Evolutionary conservation across 2,113 vertebrate genomes (phyloP).

Genomic region (Hoplias malabaricus): DNA sequence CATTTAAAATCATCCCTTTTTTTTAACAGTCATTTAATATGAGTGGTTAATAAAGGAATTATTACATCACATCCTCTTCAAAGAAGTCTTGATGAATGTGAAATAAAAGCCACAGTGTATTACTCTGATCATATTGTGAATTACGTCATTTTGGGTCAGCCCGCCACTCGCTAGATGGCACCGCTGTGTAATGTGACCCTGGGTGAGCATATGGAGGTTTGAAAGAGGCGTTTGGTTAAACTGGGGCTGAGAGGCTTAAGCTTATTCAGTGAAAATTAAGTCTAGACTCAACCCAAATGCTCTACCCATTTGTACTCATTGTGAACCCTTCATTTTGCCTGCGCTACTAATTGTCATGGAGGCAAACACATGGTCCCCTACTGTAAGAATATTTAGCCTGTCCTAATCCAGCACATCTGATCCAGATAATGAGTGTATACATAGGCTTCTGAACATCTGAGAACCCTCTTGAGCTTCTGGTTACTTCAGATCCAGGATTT

Average conservation of each 20-base stretch:
- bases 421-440: no score
- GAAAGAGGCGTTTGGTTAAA: neutral
- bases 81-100: neutral
- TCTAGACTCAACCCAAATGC: neutral
- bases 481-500: no score
- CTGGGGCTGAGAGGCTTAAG: slow-evolving; percentile 5
- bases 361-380: no score
- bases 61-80: neutral
- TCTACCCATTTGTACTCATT: neutral
- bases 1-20: neutral
- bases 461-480: no score
- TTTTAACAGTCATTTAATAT: neutral
- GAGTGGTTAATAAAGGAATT: neutral
- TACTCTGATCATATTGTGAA: slow-evolving; percentile 15
- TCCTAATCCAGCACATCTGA: no score
- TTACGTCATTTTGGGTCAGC: slow-evolving; percentile 37
- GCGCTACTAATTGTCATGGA: no score
- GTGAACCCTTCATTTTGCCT: neutral
- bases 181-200: slow-evolving; percentile 10
- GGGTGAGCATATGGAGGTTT: slow-evolving; percentile 10
- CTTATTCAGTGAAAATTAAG: neutral
- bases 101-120: slow-evolving; percentile 23
- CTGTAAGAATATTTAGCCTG: no score
- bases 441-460: no score
- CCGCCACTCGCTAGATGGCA: slow-evolving; percentile 45